These are phyloP conservation scores for Onychostoma macrolepis DNA, from an alignment of 2,113 vertebrate species.

Conservation along the genomic window DNA sequence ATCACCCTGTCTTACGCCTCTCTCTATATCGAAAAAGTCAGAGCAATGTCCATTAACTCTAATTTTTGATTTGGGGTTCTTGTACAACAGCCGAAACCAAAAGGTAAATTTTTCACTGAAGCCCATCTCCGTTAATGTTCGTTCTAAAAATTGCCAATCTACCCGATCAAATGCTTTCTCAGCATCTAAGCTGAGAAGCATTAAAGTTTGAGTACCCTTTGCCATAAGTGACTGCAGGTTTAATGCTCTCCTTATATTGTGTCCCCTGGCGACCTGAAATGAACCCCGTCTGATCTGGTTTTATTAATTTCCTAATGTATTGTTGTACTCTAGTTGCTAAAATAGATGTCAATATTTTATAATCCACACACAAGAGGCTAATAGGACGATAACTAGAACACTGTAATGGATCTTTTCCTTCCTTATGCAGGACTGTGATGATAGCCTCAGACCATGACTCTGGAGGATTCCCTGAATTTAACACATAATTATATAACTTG, in stretches of 20 bases:
- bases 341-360: constrained; percentile 11
- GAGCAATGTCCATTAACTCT: neutral
- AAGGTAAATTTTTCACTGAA: too few relatives aligned
- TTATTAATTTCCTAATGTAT: neutral
- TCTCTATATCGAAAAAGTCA: neutral
- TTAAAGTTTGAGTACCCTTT: neutral
- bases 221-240: neutral
- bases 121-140: too few relatives aligned
- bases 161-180: neutral
- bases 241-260: constrained; percentile 4
- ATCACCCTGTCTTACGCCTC: neutral
- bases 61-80: neutral
- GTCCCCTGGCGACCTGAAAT: neutral
- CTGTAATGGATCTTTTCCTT: neutral
- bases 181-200: constrained; percentile 18
- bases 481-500: constrained; percentile 9
- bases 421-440: neutral
- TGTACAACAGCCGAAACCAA: too few relatives aligned
- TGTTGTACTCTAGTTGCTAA: neutral
- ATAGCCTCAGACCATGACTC: constrained; percentile 18
- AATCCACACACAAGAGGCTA: constrained; percentile 4
- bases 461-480: constrained; percentile 16
- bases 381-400: neutral
- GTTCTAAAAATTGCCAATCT: neutral
- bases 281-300: neutral